phyloP scores from a whole-genome alignment of 2,113 vertebrate genomes.

The Heptranchias perlo region DNA sequence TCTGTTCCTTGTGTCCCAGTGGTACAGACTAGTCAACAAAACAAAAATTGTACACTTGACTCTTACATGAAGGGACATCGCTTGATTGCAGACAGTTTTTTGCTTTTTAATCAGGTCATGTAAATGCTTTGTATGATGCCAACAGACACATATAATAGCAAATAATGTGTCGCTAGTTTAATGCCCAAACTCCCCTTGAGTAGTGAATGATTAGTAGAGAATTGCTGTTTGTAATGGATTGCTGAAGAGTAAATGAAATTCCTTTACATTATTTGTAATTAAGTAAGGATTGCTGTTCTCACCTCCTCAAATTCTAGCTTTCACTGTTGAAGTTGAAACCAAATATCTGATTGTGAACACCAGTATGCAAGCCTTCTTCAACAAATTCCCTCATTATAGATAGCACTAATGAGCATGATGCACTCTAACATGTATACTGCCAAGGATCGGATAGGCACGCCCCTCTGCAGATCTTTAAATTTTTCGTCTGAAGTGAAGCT shows the following conservation, averaged over 20 bases:
- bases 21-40: neutral
- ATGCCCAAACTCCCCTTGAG: neutral
- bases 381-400: neutral
- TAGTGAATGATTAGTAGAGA: neutral
- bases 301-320: neutral
- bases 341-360: neutral
- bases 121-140: no score
- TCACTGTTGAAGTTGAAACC: neutral
- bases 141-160: neutral
- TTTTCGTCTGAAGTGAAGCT: neutral
- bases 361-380: neutral
- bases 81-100: neutral
- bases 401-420: neutral
- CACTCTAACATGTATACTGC: neutral
- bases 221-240: neutral
- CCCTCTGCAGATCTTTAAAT: neutral
- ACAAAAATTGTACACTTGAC: slow-evolving; percentile 18
- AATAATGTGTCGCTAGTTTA: neutral
- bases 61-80: neutral
- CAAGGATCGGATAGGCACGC: neutral
- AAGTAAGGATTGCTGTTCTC: neutral
- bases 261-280: neutral
- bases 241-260: neutral
- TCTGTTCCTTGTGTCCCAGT: neutral
- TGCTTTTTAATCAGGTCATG: neutral